Conservation (phyloP, 2,888 invertebrate genomes). For the Drosophila percnosoma region DNA sequence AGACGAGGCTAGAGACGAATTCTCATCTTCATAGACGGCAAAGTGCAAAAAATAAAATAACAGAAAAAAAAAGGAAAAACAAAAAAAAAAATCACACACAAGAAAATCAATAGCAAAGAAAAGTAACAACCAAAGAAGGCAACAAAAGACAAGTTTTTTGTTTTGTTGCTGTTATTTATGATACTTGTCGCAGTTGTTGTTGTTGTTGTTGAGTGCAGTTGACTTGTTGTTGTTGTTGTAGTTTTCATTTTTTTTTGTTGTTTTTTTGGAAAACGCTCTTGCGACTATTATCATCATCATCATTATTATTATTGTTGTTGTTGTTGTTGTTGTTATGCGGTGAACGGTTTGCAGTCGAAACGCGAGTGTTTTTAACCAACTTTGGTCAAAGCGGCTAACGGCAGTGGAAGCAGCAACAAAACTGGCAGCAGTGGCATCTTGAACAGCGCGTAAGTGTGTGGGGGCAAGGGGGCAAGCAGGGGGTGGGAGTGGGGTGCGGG, state of each 20-base stretch:
- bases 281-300: slow-evolving; percentile 24
- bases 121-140: slow-evolving; percentile 35
- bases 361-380: slow-evolving; percentile 69
- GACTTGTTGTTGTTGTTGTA: slow-evolving; percentile 36
- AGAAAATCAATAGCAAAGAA: slow-evolving; percentile 29
- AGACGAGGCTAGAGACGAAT: slow-evolving; percentile 37
- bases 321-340: slow-evolving; percentile 55
- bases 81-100: slow-evolving; percentile 15
- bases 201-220: slow-evolving; percentile 47
- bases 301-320: slow-evolving; percentile 40
- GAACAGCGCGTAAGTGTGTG: slow-evolving; percentile 43
- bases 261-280: slow-evolving; percentile 30
- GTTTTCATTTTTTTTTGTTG: slow-evolving; percentile 30
- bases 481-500: neutral
- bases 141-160: slow-evolving; percentile 47
- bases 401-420: slow-evolving; percentile 15
- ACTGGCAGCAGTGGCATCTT: slow-evolving; percentile 7
- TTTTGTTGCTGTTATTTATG: slow-evolving; percentile 40
- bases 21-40: slow-evolving; percentile 33
- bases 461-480: neutral
- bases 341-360: slow-evolving; percentile 55
- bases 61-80: slow-evolving; percentile 5
- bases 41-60: slow-evolving; percentile 21
- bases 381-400: slow-evolving; percentile 63
- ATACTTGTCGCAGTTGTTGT: slow-evolving; percentile 31